Conservation (phyloP, 2,888 invertebrate genomes). For the Xestia xanthographa region DNA sequence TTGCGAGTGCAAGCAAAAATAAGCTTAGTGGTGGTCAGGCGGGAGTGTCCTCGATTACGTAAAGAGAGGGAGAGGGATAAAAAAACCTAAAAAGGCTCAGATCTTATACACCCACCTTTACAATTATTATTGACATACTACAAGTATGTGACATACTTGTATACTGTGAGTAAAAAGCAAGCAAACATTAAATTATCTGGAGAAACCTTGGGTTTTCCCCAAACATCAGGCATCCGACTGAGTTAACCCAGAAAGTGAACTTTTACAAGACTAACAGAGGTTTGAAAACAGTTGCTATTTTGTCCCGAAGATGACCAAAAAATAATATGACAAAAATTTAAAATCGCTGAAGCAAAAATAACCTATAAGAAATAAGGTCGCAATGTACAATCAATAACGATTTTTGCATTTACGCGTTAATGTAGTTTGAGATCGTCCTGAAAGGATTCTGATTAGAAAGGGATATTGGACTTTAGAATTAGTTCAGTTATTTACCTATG, state of each 20-base stretch:
- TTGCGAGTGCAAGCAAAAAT: too few species aligned
- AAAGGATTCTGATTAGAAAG: slow-evolving; percentile 38
- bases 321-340: neutral
- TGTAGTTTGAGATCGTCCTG: slow-evolving; percentile 20
- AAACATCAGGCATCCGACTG: slow-evolving; percentile 13
- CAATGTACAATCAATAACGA: neutral
- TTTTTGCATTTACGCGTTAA: neutral
- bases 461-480: slow-evolving; percentile 26
- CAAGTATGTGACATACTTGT: neutral
- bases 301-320: neutral
- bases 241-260: slow-evolving; percentile 2
- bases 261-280: neutral
- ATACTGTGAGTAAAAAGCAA: neutral
- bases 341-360: slow-evolving; percentile 1
- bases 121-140: slow-evolving; percentile 1
- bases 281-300: neutral
- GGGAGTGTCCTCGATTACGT: too few species aligned
- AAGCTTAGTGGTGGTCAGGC: too few species aligned
- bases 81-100: neutral
- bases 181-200: slow-evolving; percentile 2
- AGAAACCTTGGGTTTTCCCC: slow-evolving; percentile 29
- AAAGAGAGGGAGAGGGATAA: too few species aligned
- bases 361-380: neutral
- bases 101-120: neutral
- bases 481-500: slow-evolving; percentile 32